These are phyloP conservation scores for Melanostoma mellinum DNA, from an alignment of 2,888 invertebrate genomes.

Conservation along the genomic window DNA sequence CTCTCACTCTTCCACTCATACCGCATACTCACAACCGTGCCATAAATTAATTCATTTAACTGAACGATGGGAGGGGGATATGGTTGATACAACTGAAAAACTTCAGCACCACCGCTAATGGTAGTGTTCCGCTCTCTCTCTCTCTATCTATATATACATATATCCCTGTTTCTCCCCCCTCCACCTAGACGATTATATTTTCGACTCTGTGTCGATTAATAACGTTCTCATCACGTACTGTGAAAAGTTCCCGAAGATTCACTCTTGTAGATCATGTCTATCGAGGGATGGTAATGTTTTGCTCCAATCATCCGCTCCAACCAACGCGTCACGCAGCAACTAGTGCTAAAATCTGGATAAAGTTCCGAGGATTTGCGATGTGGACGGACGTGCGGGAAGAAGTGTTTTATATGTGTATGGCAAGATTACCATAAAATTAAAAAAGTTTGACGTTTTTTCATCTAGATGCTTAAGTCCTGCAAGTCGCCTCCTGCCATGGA, in stretches of 20 bases:
- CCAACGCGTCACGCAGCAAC: constrained; percentile 54
- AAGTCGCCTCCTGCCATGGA: constrained; percentile 8
- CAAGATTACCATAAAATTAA: constrained; percentile 73
- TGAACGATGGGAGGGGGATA: constrained; percentile 9
- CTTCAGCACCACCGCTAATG: constrained; percentile 46
- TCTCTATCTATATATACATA: no score
- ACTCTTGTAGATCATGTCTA: constrained; percentile 44
- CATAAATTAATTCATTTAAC: constrained; percentile 70
- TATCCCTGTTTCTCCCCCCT: no score
- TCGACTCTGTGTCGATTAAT: constrained; percentile 62
- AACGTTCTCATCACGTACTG: constrained; percentile 64
- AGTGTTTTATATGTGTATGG: constrained; percentile 42
- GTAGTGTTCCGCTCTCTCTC: constrained; percentile 30
- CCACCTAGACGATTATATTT: constrained; percentile 30
- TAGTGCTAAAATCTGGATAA: constrained; percentile 51
- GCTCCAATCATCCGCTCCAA: constrained; percentile 33
- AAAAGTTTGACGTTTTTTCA: constrained; percentile 61
- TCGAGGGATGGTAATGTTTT: constrained; percentile 29
- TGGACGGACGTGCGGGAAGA: constrained; percentile 17
- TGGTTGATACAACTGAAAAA: background rate
- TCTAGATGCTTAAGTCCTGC: background rate
- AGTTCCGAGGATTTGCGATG: background rate
- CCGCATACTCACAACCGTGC: constrained; percentile 7
- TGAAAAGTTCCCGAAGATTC: constrained; percentile 66
- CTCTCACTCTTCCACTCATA: background rate